phyloP scores from a whole-genome alignment of 2,797 vertebrate genomes.

The Ataeniobius toweri region DNA sequence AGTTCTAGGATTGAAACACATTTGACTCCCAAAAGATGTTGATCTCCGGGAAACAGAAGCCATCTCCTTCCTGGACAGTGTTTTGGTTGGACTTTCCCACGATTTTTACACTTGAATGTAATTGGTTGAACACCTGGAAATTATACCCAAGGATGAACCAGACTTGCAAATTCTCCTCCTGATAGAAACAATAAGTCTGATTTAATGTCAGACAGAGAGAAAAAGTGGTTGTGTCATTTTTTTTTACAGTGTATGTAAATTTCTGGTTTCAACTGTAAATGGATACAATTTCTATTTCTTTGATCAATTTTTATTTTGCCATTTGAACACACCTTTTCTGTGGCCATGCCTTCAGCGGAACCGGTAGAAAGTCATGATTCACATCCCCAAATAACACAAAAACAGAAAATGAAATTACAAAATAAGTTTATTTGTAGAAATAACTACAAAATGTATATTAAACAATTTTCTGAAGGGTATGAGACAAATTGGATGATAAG shows the following conservation, averaged over 20 bases:
- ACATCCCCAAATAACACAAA: constrained; percentile 13
- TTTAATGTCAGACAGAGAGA: too few relatives aligned
- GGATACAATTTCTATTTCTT: background rate
- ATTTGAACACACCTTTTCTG: background rate
- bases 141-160: too few relatives aligned
- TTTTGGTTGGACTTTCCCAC: too few relatives aligned
- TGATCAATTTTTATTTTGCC: background rate
- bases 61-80: too few relatives aligned
- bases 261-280: background rate
- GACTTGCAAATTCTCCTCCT: too few relatives aligned
- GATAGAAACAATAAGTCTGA: too few relatives aligned
- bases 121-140: too few relatives aligned
- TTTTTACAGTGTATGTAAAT: background rate
- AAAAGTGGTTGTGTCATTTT: background rate
- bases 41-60: too few relatives aligned
- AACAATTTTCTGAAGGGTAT: constrained; percentile 42
- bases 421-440: constrained; percentile 78
- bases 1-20: too few relatives aligned
- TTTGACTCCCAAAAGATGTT: too few relatives aligned
- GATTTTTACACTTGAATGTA: too few relatives aligned
- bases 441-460: constrained; percentile 69
- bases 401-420: constrained; percentile 64
- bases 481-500: constrained; percentile 46
- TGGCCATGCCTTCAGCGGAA: background rate
- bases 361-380: background rate